Evolutionary conservation across 2,113 vertebrate genomes (phyloP).

Genomic region (Lasiurus cinereus): DNA sequence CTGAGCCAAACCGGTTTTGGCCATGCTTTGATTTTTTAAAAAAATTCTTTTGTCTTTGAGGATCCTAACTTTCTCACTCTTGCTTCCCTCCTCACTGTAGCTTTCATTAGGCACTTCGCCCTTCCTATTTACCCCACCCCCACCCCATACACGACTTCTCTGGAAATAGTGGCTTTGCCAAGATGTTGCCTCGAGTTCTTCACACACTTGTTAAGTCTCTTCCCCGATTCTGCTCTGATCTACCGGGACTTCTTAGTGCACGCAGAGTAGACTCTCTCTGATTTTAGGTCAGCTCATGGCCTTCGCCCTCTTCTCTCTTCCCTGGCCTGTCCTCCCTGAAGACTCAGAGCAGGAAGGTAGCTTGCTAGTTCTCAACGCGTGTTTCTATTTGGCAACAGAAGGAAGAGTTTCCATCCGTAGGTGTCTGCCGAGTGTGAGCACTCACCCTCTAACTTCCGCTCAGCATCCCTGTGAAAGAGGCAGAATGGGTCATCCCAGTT

Average conservation of each 20-base stretch:
- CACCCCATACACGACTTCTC: background rate
- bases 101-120: background rate
- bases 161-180: background rate
- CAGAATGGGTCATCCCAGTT: background rate
- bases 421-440: background rate
- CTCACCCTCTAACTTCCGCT: background rate
- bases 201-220: background rate
- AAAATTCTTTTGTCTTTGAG: background rate
- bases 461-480: background rate
- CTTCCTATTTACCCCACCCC: background rate
- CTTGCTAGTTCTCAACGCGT: background rate
- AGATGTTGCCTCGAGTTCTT: background rate
- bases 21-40: background rate
- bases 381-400: constrained; percentile 7
- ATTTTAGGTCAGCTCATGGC: background rate
- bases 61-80: background rate
- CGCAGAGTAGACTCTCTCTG: background rate
- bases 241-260: background rate
- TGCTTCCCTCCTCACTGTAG: background rate
- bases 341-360: no score
- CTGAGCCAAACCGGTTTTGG: no score
- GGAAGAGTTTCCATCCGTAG: background rate
- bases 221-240: background rate
- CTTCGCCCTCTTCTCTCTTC: background rate
- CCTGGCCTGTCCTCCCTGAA: background rate